Conservation (phyloP, 2,113 vertebrate genomes). For the Colinus virginianus region DNA sequence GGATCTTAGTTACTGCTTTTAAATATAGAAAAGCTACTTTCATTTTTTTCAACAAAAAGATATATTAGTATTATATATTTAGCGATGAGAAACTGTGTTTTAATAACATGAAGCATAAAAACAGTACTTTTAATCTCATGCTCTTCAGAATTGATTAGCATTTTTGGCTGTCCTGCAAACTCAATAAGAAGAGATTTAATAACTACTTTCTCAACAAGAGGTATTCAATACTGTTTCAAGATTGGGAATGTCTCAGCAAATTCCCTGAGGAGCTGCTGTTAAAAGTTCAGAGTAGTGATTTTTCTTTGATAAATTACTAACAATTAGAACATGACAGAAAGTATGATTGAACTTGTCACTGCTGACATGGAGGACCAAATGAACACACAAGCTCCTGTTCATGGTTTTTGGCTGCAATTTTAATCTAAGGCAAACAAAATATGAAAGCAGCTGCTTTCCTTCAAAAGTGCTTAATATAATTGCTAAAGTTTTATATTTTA, state of each 20-base stretch:
- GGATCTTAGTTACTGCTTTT: neutral
- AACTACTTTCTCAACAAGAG: neutral
- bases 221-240: neutral
- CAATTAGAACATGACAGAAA: constrained; percentile 1
- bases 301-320: constrained; percentile 1
- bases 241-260: neutral
- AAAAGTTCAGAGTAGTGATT: neutral
- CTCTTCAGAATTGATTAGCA: neutral
- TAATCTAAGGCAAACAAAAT: neutral
- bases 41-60: neutral
- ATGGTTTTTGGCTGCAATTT: neutral
- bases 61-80: neutral
- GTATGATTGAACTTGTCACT: neutral
- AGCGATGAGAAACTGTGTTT: neutral
- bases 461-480: neutral
- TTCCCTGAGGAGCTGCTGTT: neutral
- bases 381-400: neutral
- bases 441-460: neutral
- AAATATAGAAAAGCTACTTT: neutral
- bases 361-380: neutral
- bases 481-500: neutral
- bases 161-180: neutral
- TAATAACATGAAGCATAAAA: neutral
- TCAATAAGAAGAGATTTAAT: neutral
- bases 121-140: neutral